Conservation (phyloP, 2,888 invertebrate species). For the Nomada lathburiana region DNA sequence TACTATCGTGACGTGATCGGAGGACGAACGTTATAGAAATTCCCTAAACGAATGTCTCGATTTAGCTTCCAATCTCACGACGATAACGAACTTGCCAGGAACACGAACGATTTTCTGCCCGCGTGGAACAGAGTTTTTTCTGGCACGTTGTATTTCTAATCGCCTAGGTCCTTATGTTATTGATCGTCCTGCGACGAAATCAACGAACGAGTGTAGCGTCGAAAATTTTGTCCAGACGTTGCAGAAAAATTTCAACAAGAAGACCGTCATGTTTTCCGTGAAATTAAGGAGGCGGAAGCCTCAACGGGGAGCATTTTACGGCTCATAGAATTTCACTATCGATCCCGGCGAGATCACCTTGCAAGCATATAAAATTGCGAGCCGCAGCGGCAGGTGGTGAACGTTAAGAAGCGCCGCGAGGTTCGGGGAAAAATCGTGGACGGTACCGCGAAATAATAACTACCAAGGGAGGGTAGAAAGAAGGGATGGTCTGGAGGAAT, state of each 20-base stretch:
- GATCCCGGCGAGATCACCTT: slow-evolving; percentile 48
- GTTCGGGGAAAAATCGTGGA: slow-evolving; percentile 35
- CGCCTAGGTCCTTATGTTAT: slow-evolving; percentile 6
- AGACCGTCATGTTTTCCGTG: neutral
- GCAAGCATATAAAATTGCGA: slow-evolving; percentile 55
- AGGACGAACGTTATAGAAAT: slow-evolving; percentile 49
- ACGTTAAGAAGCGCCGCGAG: slow-evolving; percentile 25
- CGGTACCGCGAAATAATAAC: slow-evolving; percentile 63
- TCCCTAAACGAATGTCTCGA: slow-evolving; percentile 47
- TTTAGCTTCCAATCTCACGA: slow-evolving; percentile 40
- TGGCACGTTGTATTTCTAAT: neutral
- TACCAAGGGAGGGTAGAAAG: slow-evolving; percentile 38
- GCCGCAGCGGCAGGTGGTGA: slow-evolving; percentile 49
- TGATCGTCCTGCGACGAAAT: neutral
- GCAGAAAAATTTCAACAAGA: too few species aligned
- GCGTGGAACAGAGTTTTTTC: neutral
- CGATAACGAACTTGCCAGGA: slow-evolving; percentile 45
- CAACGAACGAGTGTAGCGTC: too few species aligned
- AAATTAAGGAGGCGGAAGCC: slow-evolving; percentile 15
- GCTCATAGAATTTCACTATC: slow-evolving; percentile 44
- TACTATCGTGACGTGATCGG: slow-evolving; percentile 48
- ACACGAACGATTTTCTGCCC: slow-evolving; percentile 16
- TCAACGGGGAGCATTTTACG: slow-evolving; percentile 3
- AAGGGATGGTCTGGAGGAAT: slow-evolving; percentile 4
- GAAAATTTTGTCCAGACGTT: too few species aligned